Percentiles rank a stretch among this genome's conserved stretches.
phyloP scores from a whole-genome alignment of 1,140 invertebrate species.

The Triops longicaudatus region DNA sequence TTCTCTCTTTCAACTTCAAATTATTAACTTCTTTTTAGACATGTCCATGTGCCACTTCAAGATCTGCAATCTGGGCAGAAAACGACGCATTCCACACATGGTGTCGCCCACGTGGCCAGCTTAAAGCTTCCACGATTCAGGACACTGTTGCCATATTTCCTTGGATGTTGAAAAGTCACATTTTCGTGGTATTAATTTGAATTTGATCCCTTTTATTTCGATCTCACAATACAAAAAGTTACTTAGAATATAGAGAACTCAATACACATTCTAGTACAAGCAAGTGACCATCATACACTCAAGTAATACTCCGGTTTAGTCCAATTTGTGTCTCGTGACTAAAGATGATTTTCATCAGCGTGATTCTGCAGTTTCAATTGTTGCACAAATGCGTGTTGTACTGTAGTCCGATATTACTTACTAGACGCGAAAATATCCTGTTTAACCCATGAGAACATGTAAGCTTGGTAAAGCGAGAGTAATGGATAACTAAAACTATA shows the following conservation, averaged over 20 bases:
- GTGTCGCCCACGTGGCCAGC: neutral
- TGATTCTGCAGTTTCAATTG: too few relatives aligned
- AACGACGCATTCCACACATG: constrained; percentile 36
- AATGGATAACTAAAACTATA: too few relatives aligned
- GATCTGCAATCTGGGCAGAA: constrained; percentile 54
- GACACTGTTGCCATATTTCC: neutral
- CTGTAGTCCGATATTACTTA: too few relatives aligned
- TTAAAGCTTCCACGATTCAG: neutral
- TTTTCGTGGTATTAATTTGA: too few relatives aligned
- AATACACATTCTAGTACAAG: neutral
- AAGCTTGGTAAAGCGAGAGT: too few relatives aligned
- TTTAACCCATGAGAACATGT: too few relatives aligned
- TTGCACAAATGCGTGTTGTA: too few relatives aligned
- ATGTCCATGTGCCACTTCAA: constrained; percentile 53
- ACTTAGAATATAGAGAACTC: neutral
- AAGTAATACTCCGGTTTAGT: neutral
- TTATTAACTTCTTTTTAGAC: too few relatives aligned
- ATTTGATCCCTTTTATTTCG: neutral
- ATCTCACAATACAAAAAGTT: neutral
- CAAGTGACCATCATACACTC: neutral
- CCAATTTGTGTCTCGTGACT: neutral
- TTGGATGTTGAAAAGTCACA: too few relatives aligned
- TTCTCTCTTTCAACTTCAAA: too few relatives aligned
- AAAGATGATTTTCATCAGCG: too few relatives aligned
- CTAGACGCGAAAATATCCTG: too few relatives aligned